These are phyloP conservation scores for Eurystomus gularis DNA, from an alignment of 2,113 vertebrate genomes.

Conservation along the genomic window DNA sequence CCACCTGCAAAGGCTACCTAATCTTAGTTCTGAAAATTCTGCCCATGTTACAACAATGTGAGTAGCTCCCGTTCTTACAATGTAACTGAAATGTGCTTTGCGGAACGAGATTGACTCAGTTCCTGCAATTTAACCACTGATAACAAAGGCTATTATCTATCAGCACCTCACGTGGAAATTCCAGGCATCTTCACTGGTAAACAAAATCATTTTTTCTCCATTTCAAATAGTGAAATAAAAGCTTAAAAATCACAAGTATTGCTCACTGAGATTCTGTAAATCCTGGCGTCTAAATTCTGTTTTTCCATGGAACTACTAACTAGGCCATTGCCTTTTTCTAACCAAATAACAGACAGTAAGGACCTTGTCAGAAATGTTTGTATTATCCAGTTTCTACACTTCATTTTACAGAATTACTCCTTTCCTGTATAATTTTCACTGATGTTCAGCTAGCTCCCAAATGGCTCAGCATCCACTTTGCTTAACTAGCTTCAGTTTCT, in stretches of 20 bases:
- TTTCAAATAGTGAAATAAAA: neutral
- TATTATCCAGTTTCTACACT: constrained; percentile 3
- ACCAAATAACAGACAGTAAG: neutral
- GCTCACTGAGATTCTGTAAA: neutral
- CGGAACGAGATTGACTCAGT: neutral
- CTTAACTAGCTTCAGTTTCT: neutral
- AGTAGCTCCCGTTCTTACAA: neutral
- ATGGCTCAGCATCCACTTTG: neutral
- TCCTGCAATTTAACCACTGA: neutral
- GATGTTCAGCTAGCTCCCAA: neutral
- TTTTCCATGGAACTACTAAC: neutral
- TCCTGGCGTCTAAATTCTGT: neutral
- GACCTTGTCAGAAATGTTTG: neutral
- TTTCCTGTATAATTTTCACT: constrained; percentile 8
- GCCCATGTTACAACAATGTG: too few relatives aligned
- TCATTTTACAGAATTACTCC: constrained; percentile 12
- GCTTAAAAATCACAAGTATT: neutral
- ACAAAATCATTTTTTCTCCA: neutral
- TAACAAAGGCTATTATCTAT: neutral
- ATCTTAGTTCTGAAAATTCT: neutral
- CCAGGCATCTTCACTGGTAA: neutral
- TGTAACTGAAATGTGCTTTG: neutral
- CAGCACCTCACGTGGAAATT: neutral
- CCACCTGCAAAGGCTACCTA: neutral
- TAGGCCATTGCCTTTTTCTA: neutral